Conservation (phyloP, 64 coral and sea anemone species). For the Pocillopora damicornis region DNA sequence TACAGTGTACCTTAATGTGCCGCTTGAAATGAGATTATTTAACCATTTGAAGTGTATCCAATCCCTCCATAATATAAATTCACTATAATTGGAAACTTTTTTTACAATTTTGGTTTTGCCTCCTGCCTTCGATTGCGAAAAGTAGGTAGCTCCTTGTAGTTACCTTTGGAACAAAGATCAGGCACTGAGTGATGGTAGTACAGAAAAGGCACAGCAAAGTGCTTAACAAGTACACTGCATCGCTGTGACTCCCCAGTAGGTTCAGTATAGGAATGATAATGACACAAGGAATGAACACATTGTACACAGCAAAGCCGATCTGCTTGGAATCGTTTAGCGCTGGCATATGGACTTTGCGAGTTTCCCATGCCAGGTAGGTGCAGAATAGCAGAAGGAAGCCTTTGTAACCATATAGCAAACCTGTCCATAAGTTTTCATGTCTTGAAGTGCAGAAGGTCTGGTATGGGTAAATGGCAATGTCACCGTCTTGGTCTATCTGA, state of each 20-base stretch:
- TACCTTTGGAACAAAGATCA: constrained; percentile 87
- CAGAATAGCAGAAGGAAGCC: constrained; percentile 71
- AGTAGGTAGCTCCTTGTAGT: no score
- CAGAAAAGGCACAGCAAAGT: constrained; percentile 67
- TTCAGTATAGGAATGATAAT: constrained; percentile 66
- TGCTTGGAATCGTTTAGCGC: constrained; percentile 72
- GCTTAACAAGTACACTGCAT: constrained; percentile 36
- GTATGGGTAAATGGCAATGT: constrained; percentile 33
- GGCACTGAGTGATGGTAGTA: constrained; percentile 62
- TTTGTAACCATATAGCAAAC: constrained; percentile 75
- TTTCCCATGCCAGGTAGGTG: constrained; percentile 64
- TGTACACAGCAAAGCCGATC: constrained; percentile 79
- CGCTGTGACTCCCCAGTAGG: constrained; percentile 38
- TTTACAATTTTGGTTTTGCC: no score
- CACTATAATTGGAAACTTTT: no score
- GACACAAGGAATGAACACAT: constrained; percentile 65
- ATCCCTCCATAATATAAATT: no score
- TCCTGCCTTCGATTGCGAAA: not conserved
- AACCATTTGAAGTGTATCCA: no score
- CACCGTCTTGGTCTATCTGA: constrained; percentile 33
- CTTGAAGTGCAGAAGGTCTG: constrained; percentile 53
- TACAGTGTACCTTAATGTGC: no score
- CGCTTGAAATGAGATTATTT: no score
- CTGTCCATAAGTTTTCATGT: constrained; percentile 37
- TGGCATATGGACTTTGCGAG: constrained; percentile 65